Conservation (phyloP, 2,888 invertebrate species). For the Calameuta idolon region DNA sequence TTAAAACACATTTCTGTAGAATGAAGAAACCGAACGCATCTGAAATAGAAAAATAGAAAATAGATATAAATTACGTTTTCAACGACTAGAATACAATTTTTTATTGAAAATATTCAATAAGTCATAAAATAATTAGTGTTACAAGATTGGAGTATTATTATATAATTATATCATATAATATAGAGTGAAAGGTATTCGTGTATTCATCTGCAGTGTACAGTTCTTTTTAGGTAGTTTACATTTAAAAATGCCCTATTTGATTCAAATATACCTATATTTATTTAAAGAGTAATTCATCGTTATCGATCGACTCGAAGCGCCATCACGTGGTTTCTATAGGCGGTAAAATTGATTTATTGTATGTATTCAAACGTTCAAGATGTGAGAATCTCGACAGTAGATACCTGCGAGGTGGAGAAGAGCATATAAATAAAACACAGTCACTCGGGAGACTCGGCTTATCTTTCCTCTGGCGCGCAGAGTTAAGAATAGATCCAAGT, state of each 20-base stretch:
- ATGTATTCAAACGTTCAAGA: background rate
- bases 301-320: background rate
- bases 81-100: background rate
- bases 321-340: background rate
- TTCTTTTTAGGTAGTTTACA: background rate
- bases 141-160: background rate
- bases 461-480: background rate
- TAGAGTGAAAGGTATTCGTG: background rate
- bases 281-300: background rate
- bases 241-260: background rate
- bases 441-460: background rate
- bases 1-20: background rate
- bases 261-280: background rate
- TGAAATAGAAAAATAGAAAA: background rate
- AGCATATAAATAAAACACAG: background rate
- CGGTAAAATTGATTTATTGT: background rate
- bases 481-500: background rate
- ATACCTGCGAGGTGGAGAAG: background rate
- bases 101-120: background rate
- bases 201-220: background rate
- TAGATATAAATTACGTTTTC: background rate
- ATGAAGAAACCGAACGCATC: background rate
- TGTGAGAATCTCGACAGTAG: background rate
- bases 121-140: background rate
- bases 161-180: background rate